phyloP scores from a whole-genome alignment of 2,888 invertebrate species.

The Altica lythri region DNA sequence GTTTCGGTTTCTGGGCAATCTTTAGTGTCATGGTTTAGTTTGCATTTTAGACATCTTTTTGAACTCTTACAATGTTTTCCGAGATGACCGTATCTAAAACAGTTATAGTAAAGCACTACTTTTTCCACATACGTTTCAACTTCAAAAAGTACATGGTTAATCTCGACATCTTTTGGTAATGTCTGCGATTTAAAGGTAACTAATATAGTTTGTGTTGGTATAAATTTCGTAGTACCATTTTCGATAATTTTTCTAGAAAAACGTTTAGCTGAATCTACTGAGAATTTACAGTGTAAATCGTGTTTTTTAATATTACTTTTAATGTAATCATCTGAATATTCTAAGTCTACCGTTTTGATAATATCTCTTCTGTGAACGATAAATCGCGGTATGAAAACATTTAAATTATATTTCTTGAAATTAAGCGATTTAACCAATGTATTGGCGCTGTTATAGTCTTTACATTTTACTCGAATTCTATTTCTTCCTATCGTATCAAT shows the following conservation, averaged over 20 bases:
- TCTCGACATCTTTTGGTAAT: slow-evolving; percentile 4
- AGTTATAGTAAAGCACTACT: slow-evolving; percentile 10
- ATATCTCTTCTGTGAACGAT: too few relatives aligned
- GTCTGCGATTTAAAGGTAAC: background rate
- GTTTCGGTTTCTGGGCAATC: background rate
- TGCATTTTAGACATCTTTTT: background rate
- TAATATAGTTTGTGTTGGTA: slow-evolving; percentile 7
- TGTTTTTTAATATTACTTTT: background rate
- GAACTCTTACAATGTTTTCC: slow-evolving; percentile 4
- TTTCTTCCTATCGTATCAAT: slow-evolving; percentile 11
- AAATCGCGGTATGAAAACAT: too few relatives aligned
- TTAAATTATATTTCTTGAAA: too few relatives aligned
- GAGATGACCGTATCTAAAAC: slow-evolving; percentile 10
- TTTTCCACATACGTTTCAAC: slow-evolving; percentile 6
- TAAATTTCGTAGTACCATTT: background rate
- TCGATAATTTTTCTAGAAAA: background rate
- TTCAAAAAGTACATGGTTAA: slow-evolving; percentile 1
- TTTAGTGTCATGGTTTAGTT: slow-evolving; percentile 2
- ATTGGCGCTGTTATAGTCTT: background rate
- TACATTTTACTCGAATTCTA: slow-evolving; percentile 8
- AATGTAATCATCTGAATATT: too few relatives aligned
- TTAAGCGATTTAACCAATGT: background rate
- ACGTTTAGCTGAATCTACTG: background rate
- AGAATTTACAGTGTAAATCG: slow-evolving; percentile 1
- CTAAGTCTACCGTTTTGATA: too few relatives aligned